phyloP scores from a whole-genome alignment of 2,113 vertebrate genomes.

The Menura novaehollandiae region DNA sequence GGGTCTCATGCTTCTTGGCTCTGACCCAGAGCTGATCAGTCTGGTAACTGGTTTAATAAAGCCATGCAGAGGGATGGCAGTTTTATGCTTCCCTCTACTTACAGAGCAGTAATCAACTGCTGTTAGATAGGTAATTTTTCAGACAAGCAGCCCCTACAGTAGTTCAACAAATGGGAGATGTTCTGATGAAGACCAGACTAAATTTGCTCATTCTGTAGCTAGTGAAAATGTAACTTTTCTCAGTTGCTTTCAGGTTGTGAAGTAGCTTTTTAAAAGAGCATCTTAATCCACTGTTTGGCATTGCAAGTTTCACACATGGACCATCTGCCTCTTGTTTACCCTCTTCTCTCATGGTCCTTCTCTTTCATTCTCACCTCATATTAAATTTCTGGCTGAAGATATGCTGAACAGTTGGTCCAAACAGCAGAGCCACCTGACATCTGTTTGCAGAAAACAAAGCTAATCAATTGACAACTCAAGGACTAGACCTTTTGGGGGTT shows the following conservation, averaged over 20 bases:
- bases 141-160: neutral
- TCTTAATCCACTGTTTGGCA: constrained; percentile 19
- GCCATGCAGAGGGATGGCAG: neutral
- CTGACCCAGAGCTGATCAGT: neutral
- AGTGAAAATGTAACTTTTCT: neutral
- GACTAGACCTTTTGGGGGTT: neutral
- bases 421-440: constrained; percentile 35
- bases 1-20: neutral
- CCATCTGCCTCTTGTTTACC: constrained; percentile 47
- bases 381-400: constrained; percentile 54
- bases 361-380: constrained; percentile 36
- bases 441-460: constrained; percentile 32
- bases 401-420: constrained; percentile 35
- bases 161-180: neutral
- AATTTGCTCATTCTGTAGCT: neutral
- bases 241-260: neutral
- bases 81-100: neutral
- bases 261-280: constrained; percentile 10
- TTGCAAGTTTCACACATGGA: neutral
- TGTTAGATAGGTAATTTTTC: neutral
- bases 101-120: neutral
- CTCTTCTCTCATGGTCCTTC: neutral
- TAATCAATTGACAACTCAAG: neutral
- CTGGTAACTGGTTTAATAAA: neutral
- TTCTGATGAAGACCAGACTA: neutral